Percentiles rank a stretch among this genome's conserved stretches.
Evolutionary conservation across 2,888 invertebrate species (phyloP).

Genomic region (Macrostomum cliftonense): DNA sequence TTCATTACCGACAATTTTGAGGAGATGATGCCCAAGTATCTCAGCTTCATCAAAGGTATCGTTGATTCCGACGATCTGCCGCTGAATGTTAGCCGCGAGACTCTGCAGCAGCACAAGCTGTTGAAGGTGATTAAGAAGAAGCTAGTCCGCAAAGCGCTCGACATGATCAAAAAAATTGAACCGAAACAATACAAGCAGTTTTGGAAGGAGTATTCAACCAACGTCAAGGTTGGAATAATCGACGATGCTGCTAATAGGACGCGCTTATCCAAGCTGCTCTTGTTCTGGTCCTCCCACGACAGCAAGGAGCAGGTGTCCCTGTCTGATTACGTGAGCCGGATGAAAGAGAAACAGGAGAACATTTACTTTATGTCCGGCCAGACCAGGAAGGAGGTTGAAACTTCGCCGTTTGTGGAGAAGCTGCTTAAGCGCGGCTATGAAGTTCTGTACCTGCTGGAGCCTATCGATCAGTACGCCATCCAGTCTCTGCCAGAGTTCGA

Average conservation of each 20-base stretch:
- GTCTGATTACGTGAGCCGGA: constrained; percentile 68
- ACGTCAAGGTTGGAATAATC: constrained; percentile 77
- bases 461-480: constrained; percentile 76
- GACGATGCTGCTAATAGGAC: constrained; percentile 92
- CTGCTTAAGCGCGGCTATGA: constrained; percentile 69
- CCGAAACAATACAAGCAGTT: constrained; percentile 71
- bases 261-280: constrained; percentile 74
- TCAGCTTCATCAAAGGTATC: constrained; percentile 81
- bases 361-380: constrained; percentile 78
- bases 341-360: constrained; percentile 64
- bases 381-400: constrained; percentile 51
- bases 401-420: constrained; percentile 75
- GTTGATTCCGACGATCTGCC: constrained; percentile 97
- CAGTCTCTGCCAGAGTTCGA: constrained; percentile 90
- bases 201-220: constrained; percentile 95
- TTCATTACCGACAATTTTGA: constrained; percentile 99
- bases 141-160: constrained; percentile 79
- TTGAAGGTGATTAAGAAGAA: constrained; percentile 98
- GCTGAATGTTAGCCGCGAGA: constrained; percentile 89
- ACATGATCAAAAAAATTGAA: constrained; percentile 88
- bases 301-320: constrained; percentile 51
- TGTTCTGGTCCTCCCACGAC: constrained; percentile 60
- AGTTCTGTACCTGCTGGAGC: constrained; percentile 70
- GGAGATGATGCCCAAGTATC: constrained; percentile 94
- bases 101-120: constrained; percentile 89